phyloP scores from a whole-genome alignment of 2,797 vertebrate genomes.

The Anniella stebbinsi region DNA sequence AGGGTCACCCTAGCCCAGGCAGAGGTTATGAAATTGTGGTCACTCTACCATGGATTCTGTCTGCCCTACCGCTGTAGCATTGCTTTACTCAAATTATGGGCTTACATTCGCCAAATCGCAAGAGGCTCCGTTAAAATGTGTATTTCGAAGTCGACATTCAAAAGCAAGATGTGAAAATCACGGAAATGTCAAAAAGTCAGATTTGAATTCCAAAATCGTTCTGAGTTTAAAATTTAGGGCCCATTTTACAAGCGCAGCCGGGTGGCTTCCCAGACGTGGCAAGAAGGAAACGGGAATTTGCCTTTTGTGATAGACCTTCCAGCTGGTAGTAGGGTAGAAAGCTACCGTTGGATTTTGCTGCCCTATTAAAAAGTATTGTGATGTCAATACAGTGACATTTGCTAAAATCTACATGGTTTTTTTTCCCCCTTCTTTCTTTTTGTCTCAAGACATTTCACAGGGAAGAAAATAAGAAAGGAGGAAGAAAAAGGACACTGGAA shows the following conservation, averaged over 20 bases:
- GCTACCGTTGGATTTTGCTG: neutral
- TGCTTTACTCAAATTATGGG: neutral
- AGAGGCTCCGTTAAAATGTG: neutral
- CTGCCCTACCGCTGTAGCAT: neutral
- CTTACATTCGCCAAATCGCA: neutral
- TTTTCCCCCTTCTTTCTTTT: neutral
- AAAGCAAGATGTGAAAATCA: neutral
- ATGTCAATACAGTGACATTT: neutral
- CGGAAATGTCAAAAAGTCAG: neutral
- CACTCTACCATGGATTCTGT: neutral
- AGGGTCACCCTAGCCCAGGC: too few relatives aligned
- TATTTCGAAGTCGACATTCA: neutral
- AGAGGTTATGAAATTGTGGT: neutral
- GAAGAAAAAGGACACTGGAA: neutral
- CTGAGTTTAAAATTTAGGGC: neutral
- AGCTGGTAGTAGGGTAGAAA: neutral
- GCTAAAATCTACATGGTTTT: constrained; percentile 41
- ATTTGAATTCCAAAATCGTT: neutral
- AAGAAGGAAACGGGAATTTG: neutral
- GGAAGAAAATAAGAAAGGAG: neutral
- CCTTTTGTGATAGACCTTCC: neutral
- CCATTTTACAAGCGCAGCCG: too few relatives aligned
- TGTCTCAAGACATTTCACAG: neutral
- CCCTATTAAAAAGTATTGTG: neutral
- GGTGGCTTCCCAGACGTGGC: neutral